These are phyloP conservation scores for Lepidothrix coronata DNA, from an alignment of 2,113 vertebrate genomes.

Conservation along the genomic window DNA sequence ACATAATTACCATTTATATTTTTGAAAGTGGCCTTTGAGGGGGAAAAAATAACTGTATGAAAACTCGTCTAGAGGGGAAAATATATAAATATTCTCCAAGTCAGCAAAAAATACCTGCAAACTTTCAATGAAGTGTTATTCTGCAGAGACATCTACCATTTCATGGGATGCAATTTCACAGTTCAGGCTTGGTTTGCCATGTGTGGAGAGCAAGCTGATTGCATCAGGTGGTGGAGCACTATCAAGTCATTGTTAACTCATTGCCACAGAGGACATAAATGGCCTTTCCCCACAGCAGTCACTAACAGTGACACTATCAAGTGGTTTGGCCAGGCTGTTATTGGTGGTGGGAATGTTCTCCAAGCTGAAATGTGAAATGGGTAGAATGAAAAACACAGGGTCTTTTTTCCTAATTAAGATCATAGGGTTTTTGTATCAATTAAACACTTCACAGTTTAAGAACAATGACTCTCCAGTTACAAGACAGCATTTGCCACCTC, in stretches of 20 bases:
- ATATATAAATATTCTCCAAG: conserved; percentile 3
- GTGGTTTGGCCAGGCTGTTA: neutral
- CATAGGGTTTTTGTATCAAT: neutral
- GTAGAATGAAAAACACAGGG: neutral
- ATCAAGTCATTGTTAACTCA: conserved; percentile 44
- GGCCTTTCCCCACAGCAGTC: neutral
- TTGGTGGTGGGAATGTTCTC: neutral
- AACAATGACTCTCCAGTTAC: neutral
- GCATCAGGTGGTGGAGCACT: conserved; percentile 19
- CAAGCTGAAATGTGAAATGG: neutral
- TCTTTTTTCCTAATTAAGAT: neutral
- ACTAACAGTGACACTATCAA: neutral
- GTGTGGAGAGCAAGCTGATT: conserved; percentile 31
- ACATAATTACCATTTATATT: conserved; percentile 10
- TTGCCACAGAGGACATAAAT: conserved; percentile 14
- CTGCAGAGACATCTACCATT: conserved; percentile 11
- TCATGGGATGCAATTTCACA: conserved; percentile 46
- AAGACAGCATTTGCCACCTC: neutral
- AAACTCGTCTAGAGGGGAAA: conserved; percentile 1
- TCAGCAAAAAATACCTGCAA: conserved; percentile 47
- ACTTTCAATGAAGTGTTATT: conserved; percentile 44
- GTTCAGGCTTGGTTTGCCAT: conserved; percentile 33
- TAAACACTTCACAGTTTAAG: neutral
- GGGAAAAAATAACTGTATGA: neutral
- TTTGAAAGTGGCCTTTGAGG: neutral